Percentiles rank a stretch among this genome's conserved stretches.
These are phyloP conservation scores for Hydrozoanthus gracilis DNA, from an alignment of 92 coral and sea anemone genomes.

Conservation along the genomic window DNA sequence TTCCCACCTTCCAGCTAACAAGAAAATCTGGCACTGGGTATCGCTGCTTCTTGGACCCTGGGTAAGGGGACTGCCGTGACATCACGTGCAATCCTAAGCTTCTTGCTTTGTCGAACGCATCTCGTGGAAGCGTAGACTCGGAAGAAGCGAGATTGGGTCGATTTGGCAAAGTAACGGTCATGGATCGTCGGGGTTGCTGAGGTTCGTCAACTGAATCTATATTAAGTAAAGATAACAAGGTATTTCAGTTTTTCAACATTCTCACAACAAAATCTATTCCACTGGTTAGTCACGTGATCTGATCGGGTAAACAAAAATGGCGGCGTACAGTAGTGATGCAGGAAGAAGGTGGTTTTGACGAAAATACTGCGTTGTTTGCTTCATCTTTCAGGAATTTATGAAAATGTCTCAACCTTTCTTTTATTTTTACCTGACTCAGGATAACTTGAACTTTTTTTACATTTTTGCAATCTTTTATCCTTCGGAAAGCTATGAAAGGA, in stretches of 20 bases:
- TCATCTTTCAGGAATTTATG: too few relatives aligned
- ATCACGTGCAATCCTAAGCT: conserved; percentile 72
- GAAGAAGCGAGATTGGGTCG: conserved; percentile 33
- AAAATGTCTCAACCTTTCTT: too few relatives aligned
- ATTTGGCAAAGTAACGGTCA: conserved; percentile 30
- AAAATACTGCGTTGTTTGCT: too few relatives aligned
- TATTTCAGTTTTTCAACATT: background rate
- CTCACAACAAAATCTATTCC: background rate
- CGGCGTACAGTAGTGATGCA: too few relatives aligned
- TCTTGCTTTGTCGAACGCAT: conserved; percentile 63
- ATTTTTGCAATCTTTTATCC: too few relatives aligned
- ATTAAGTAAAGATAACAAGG: background rate
- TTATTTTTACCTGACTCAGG: too few relatives aligned
- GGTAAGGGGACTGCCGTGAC: conserved; percentile 91
- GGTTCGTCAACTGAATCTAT: background rate
- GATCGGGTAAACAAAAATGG: too few relatives aligned
- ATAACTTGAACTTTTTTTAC: too few relatives aligned
- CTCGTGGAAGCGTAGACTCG: background rate
- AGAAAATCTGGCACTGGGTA: conserved; percentile 92
- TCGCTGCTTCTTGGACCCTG: conserved; percentile 66
- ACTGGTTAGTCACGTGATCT: too few relatives aligned
- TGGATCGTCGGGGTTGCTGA: conserved; percentile 11
- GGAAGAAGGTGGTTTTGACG: too few relatives aligned
- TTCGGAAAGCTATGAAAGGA: too few relatives aligned
- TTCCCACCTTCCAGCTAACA: conserved; percentile 82